These are phyloP conservation scores for Eupithecia pulchellata DNA, from an alignment of 2,888 invertebrate species.

Conservation along the genomic window DNA sequence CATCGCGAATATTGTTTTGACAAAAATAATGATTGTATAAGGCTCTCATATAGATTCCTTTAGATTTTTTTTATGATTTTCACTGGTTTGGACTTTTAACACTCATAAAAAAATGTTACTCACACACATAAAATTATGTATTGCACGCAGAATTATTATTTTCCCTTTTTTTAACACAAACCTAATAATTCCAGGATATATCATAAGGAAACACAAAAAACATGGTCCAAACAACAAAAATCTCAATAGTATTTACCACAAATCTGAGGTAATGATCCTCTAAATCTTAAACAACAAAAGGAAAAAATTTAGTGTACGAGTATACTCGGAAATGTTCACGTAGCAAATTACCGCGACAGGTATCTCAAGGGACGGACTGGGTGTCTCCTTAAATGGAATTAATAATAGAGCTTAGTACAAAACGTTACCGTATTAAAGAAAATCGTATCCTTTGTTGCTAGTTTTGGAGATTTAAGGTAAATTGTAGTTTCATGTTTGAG, in stretches of 20 bases:
- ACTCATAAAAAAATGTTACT: too few species aligned
- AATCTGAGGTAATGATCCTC: constrained; percentile 57
- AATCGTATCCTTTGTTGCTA: constrained; percentile 63
- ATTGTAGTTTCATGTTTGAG: neutral
- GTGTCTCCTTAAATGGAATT: constrained; percentile 78
- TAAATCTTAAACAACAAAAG: constrained; percentile 68
- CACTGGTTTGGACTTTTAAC: too few species aligned
- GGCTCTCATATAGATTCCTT: too few species aligned
- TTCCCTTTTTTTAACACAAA: neutral
- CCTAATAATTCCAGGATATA: neutral
- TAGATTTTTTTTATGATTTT: too few species aligned
- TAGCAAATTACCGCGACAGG: constrained; percentile 80
- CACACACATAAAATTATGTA: too few species aligned
- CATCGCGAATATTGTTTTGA: neutral
- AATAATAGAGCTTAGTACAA: constrained; percentile 76
- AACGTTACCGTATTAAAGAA: constrained; percentile 63
- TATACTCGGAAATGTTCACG: constrained; percentile 59
- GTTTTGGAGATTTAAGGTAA: constrained; percentile 37
- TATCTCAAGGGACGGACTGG: constrained; percentile 70
- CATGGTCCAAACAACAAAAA: constrained; percentile 35
- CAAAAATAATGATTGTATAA: neutral
- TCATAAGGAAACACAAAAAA: neutral
- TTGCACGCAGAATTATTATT: neutral
- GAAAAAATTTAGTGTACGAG: constrained; percentile 62
- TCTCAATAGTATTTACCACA: constrained; percentile 53